Percentiles rank a stretch among this genome's conserved stretches.
Conservation (phyloP, 2,113 vertebrate genomes). For the Dinomys branickii region DNA sequence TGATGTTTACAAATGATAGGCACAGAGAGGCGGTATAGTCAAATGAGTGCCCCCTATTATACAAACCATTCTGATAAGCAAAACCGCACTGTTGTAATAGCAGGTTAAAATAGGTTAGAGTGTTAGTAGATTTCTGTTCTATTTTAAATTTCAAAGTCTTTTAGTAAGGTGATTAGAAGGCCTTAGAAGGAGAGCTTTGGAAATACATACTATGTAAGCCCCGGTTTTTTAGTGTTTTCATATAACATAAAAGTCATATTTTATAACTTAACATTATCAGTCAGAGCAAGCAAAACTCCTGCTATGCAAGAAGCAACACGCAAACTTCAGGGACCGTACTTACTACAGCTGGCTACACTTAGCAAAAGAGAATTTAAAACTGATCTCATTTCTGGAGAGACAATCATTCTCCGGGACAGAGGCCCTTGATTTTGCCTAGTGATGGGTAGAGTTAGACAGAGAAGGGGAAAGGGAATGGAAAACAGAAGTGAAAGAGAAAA, state of each 20-base stretch:
- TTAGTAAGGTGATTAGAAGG: constrained; percentile 44
- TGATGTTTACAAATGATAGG: neutral
- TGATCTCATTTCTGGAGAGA: constrained; percentile 85
- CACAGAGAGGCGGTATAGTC: neutral
- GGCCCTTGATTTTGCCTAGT: constrained; percentile 82
- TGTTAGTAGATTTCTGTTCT: constrained; percentile 60
- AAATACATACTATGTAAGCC: neutral
- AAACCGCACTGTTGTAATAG: neutral
- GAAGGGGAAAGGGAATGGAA: constrained; percentile 51
- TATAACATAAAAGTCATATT: neutral
- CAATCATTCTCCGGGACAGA: constrained; percentile 83
- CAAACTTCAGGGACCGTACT: constrained; percentile 85
- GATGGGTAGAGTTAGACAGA: constrained; percentile 72
- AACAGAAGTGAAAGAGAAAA: constrained; percentile 79
- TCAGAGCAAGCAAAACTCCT: constrained; percentile 61
- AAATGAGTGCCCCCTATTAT: neutral
- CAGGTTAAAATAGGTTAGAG: constrained; percentile 59
- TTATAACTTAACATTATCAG: constrained; percentile 46
- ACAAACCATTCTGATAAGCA: constrained; percentile 19
- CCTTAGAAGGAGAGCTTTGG: neutral
- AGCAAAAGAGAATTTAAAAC: constrained; percentile 85
- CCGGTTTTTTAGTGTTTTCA: constrained; percentile 52
- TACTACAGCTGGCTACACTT: constrained; percentile 88
- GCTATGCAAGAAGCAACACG: constrained; percentile 69
- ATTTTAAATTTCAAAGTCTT: constrained; percentile 32